These are phyloP conservation scores for Drosophila meridionalis DNA, from an alignment of 2,888 invertebrate species.

Conservation along the genomic window DNA sequence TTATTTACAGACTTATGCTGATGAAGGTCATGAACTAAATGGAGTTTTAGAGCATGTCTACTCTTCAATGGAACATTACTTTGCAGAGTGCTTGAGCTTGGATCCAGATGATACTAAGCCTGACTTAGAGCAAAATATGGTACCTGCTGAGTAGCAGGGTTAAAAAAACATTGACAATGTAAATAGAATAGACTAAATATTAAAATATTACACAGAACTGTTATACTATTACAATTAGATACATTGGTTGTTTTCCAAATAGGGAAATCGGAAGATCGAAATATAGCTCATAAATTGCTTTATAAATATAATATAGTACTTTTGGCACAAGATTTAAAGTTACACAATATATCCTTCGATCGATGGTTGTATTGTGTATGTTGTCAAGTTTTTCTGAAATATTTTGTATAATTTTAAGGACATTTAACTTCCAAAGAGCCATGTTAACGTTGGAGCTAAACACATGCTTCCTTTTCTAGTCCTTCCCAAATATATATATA, in stretches of 20 bases:
- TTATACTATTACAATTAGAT: constrained; percentile 39
- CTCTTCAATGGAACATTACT: constrained; percentile 96
- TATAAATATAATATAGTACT: constrained; percentile 20
- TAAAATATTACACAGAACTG: constrained; percentile 46
- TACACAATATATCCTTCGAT: constrained; percentile 14
- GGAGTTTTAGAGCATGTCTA: constrained; percentile 96
- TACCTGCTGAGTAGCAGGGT: constrained; percentile 80
- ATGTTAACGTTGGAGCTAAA: neutral
- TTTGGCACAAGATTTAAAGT: constrained; percentile 32
- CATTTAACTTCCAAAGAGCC: constrained; percentile 14
- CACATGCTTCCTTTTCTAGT: constrained; percentile 24
- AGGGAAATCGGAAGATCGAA: constrained; percentile 32
- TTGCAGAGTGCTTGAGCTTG: constrained; percentile 95
- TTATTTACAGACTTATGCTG: constrained; percentile 92
- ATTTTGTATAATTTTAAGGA: constrained; percentile 1
- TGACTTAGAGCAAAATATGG: constrained; percentile 84
- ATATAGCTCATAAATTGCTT: constrained; percentile 36
- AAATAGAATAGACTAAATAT: constrained; percentile 56
- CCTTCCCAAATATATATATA: constrained; percentile 18
- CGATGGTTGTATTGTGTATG: constrained; percentile 24
- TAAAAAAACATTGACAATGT: constrained; percentile 41
- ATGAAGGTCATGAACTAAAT: constrained; percentile 93
- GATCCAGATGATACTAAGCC: constrained; percentile 91
- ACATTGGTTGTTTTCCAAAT: constrained; percentile 35
- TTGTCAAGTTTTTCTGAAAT: constrained; percentile 10